Evolutionary conservation across 2,113 vertebrate species (phyloP), one percentile per base, ranked within the genome.

Genomic region (Rhea pennata): DNA sequence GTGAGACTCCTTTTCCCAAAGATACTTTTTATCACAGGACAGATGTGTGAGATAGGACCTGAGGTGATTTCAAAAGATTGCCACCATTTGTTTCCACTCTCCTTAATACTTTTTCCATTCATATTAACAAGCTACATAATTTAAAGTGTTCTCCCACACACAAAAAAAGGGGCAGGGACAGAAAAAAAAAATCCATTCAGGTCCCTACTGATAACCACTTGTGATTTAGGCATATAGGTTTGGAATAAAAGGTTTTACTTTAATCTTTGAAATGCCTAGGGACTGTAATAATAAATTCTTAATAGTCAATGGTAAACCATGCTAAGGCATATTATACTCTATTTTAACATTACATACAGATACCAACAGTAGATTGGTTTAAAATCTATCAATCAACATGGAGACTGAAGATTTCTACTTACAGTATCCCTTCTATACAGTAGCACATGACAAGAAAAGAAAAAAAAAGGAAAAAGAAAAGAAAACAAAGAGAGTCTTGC

Each of bases 371-470:
- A 53, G 19, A n/a, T 81, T 56, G 6, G 8, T 66, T 39, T 84
- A 74, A 70, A 76, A 79, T 80, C 12, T 16, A 56, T n/a, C 19
- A 65, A 56, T n/a, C 19, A 65, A 17, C 44, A 51, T 56, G 40
- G 59, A n/a, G 21, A n/a, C 31, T 36, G 33, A 62, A 0, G 0
- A 3, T 59, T 59, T 64, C 33, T 71, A 12, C 10, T 66, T 14
- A 40, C 6, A 71, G 2, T 3, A 13, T 5, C 51, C 4, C 71
- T 90, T 71, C 51, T 20, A 1, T 15, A 15, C 3, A 84, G 29
- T 11, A 67, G 6, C 40, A 36, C 0, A 1, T 72, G 44, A 15
- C 36, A 36, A 36, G 36, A 36, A 36, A 36, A 36, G 36, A 36
- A 44, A 74, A 53, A 53, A 53, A 53, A 10, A 53, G 19, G 8